Percentiles rank a stretch among this genome's conserved stretches.
Evolutionary conservation across 2,113 vertebrate genomes (phyloP).

Genomic region (Burhinus oedicnemus): DNA sequence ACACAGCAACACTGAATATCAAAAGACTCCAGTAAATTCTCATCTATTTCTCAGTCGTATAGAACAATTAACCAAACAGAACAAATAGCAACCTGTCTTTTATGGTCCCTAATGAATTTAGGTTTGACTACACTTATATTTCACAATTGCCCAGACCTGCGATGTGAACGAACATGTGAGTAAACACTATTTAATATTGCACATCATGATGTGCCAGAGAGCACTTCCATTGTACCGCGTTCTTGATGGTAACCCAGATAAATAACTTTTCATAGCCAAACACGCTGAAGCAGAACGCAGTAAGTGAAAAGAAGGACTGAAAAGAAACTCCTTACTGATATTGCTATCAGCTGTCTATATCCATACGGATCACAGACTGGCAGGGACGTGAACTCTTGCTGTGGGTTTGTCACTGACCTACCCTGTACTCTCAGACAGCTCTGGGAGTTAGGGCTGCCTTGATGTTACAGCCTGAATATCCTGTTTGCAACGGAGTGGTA

Average conservation of each 20-base stretch:
- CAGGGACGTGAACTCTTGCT: neutral
- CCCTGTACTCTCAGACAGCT: neutral
- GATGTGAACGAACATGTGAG: neutral
- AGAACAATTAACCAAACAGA: constrained; percentile 31
- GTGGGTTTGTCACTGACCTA: neutral
- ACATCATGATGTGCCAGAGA: neutral
- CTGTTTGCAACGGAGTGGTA: neutral
- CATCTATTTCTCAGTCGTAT: neutral
- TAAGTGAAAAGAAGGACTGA: neutral
- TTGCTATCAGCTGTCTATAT: neutral
- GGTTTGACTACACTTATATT: neutral
- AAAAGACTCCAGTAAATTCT: constrained; percentile 19
- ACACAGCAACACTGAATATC: neutral
- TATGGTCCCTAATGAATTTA: neutral
- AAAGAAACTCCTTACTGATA: neutral
- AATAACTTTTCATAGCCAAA: neutral
- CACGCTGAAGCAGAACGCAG: neutral
- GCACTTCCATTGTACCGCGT: neutral
- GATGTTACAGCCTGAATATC: neutral
- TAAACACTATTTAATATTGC: neutral
- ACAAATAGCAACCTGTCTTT: constrained; percentile 1
- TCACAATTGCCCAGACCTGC: neutral
- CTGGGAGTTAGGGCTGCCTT: neutral
- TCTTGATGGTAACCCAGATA: neutral
- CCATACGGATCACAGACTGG: accelerated